Evolutionary conservation across 2,797 vertebrate genomes (phyloP).

Genomic region (Botia almorhae): DNA sequence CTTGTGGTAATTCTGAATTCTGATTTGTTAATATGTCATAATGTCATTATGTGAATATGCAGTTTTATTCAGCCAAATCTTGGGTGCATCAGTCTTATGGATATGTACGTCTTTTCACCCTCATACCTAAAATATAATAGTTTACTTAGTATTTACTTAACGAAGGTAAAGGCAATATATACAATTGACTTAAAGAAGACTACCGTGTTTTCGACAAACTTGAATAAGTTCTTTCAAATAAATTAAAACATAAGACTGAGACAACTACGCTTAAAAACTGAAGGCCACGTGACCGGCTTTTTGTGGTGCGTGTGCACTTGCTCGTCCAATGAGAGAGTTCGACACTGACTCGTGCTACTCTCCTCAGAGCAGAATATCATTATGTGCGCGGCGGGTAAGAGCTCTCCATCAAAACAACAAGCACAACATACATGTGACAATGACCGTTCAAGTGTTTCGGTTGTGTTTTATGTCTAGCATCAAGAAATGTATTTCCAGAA

Average conservation of each 20-base stretch:
- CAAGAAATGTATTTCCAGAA: not conserved
- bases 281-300: constrained; percentile 28
- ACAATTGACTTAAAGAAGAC: too few species aligned
- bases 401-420: constrained; percentile 24
- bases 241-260: too few species aligned
- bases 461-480: too few species aligned
- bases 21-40: too few species aligned
- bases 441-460: too few species aligned
- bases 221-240: too few species aligned
- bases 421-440: not conserved
- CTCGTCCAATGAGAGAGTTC: constrained; percentile 31
- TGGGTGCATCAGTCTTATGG: too few species aligned
- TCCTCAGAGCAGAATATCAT: not conserved
- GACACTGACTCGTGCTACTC: constrained; percentile 7
- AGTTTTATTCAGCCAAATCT: not conserved
- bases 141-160: not conserved
- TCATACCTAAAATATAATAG: not conserved
- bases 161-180: not conserved
- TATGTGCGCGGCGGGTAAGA: constrained; percentile 28
- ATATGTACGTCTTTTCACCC: not conserved
- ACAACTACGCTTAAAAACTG: not conserved
- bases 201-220: too few species aligned
- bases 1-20: too few species aligned
- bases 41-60: not conserved
- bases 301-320: not conserved